phyloP scores from a whole-genome alignment of 2,888 invertebrate species.

The Phortica magna region DNA sequence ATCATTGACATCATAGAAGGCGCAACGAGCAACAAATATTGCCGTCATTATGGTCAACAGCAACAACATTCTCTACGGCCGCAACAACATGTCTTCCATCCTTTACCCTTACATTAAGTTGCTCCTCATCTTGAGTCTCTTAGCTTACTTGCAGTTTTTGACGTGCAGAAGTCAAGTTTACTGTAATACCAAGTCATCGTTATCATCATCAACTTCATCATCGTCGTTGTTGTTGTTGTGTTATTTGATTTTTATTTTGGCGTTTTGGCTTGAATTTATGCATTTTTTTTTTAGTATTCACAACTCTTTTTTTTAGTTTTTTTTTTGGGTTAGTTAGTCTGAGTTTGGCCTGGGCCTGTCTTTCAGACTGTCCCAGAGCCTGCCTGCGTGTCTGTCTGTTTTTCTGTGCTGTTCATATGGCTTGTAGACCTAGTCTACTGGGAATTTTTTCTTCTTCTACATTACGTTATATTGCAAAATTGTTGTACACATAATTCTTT shows the following conservation, averaged over 20 bases:
- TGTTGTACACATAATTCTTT: not conserved
- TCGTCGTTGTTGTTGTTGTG: constrained; percentile 41
- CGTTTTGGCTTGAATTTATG: constrained; percentile 53
- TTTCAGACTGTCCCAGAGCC: constrained; percentile 46
- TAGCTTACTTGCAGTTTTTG: constrained; percentile 20
- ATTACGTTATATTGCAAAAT: constrained; percentile 7
- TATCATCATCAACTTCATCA: constrained; percentile 45
- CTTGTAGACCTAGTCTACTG: constrained; percentile 17
- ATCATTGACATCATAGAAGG: too few relatives aligned
- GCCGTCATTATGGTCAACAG: not conserved
- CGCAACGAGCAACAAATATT: not conserved
- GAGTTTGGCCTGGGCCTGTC: constrained; percentile 46
- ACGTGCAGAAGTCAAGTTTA: constrained; percentile 30
- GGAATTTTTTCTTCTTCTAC: constrained; percentile 1
- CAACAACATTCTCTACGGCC: too few relatives aligned
- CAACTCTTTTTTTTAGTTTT: not conserved
- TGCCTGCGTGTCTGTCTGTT: constrained; percentile 46
- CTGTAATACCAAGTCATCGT: constrained; percentile 30
- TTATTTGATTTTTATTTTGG: constrained; percentile 1
- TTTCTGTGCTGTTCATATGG: not conserved
- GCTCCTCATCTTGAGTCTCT: not conserved
- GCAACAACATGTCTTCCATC: not conserved
- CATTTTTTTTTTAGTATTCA: constrained; percentile 57
- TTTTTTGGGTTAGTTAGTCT: constrained; percentile 53
- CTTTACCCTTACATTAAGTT: constrained; percentile 36